Conservation (phyloP, 2,888 invertebrate genomes). For the Lycaena phlaeas region DNA sequence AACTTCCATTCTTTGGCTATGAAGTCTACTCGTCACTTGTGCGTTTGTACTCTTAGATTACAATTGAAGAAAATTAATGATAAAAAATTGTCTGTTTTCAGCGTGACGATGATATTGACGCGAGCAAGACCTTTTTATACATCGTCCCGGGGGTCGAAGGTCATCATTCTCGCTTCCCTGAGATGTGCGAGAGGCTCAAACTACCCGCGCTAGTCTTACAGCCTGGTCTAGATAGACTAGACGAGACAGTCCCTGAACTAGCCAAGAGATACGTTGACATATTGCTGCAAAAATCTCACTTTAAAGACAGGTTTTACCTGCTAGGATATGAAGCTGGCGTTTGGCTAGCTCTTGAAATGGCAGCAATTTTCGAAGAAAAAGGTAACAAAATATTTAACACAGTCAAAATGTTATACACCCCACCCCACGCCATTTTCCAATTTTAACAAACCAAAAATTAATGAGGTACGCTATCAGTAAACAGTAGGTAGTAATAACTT, state of each 20-base stretch:
- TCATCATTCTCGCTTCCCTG: constrained; percentile 28
- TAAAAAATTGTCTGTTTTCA: constrained; percentile 15
- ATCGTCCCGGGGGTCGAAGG: constrained; percentile 42
- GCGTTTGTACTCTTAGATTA: no score
- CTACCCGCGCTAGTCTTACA: constrained; percentile 34
- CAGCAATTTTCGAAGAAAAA: constrained; percentile 36
- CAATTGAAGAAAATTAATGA: no score
- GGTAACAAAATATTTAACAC: constrained; percentile 24
- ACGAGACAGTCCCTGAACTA: constrained; percentile 29
- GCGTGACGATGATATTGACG: constrained; percentile 33
- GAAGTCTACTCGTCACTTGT: no score
- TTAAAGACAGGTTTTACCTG: constrained; percentile 29
- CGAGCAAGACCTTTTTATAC: constrained; percentile 26
- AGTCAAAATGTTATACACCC: not conserved
- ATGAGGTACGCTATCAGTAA: no score
- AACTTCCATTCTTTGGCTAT: no score
- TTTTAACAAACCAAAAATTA: not conserved
- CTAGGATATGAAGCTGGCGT: constrained; percentile 42
- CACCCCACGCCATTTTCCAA: constrained; percentile 2
- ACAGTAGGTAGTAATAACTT: no score
- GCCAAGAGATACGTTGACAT: constrained; percentile 31
- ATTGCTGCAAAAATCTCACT: constrained; percentile 19
- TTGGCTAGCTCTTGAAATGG: constrained; percentile 36
- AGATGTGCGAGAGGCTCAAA: constrained; percentile 34
- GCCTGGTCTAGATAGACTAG: constrained; percentile 28